These are phyloP conservation scores for Eumaeus atala DNA, from an alignment of 1,140 invertebrate species.

Conservation along the genomic window DNA sequence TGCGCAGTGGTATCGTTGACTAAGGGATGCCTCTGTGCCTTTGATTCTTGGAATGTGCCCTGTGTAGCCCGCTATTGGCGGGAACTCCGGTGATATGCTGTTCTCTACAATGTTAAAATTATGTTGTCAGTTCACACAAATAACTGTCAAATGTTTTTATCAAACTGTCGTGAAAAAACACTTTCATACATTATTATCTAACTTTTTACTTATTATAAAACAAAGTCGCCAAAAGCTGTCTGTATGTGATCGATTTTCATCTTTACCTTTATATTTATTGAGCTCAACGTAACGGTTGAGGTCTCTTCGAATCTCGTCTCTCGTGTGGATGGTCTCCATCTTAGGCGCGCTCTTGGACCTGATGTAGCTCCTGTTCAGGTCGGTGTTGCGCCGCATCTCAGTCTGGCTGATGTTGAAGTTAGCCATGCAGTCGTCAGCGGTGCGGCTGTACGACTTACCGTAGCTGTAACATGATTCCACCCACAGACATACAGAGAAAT, in stretches of 20 bases:
- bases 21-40: conserved; percentile 78
- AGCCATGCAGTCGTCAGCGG: conserved; percentile 80
- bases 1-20: conserved; percentile 80
- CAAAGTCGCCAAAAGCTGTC: no score
- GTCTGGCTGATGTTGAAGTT: conserved; percentile 77
- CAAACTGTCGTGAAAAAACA: no score
- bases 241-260: no score
- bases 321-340: conserved; percentile 70
- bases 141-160: no score
- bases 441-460: conserved; percentile 80
- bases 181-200: no score
- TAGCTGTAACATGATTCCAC: conserved; percentile 71
- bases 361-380: conserved; percentile 68
- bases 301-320: conserved; percentile 71
- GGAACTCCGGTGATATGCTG: conserved; percentile 79
- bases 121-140: background rate
- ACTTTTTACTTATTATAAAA: no score
- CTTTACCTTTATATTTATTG: conserved; percentile 73
- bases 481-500: no score
- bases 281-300: conserved; percentile 68
- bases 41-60: conserved; percentile 82
- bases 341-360: conserved; percentile 73
- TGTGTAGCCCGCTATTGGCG: conserved; percentile 82
- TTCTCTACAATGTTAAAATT: conserved; percentile 73
- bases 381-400: conserved; percentile 70